Evolutionary conservation across 2,113 vertebrate genomes (phyloP).

Genomic region (Hyla sarda): DNA sequence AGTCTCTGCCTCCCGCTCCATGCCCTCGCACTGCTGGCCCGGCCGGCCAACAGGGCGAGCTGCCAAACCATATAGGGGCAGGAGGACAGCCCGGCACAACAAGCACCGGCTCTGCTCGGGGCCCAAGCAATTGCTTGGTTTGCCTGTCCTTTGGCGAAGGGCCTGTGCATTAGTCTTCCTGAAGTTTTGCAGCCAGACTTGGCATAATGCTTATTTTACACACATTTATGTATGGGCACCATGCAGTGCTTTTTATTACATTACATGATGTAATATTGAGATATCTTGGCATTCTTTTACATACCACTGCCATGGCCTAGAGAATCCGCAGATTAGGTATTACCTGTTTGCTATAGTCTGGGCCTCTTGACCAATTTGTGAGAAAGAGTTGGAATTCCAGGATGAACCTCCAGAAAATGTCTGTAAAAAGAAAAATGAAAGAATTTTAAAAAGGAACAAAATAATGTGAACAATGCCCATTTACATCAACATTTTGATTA

Average conservation of each 20-base stretch:
- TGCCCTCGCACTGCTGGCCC: no score
- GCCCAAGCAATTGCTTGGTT: no score
- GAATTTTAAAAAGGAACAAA: not conserved
- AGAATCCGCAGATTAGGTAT: not conserved
- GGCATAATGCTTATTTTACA: not conserved
- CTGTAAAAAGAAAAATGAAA: constrained; percentile 66
- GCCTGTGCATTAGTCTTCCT: no score
- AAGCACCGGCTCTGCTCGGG: no score
- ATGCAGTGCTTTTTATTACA: not conserved
- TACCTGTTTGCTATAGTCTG: constrained; percentile 81
- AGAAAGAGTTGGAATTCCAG: constrained; percentile 64
- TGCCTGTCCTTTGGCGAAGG: no score
- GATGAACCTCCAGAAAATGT: constrained; percentile 71
- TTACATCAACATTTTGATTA: no score
- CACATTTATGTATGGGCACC: not conserved
- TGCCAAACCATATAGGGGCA: no score
- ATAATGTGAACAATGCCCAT: not conserved
- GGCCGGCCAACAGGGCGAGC: no score
- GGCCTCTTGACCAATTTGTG: constrained; percentile 79
- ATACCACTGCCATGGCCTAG: constrained; percentile 21
- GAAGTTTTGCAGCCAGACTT: not conserved
- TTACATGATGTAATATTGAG: not conserved
- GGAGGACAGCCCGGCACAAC: no score
- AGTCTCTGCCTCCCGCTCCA: no score
- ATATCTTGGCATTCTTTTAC: not conserved